Evolutionary conservation across 2,888 invertebrate genomes (phyloP).

Genomic region (Caenorhabditis sp.): DNA sequence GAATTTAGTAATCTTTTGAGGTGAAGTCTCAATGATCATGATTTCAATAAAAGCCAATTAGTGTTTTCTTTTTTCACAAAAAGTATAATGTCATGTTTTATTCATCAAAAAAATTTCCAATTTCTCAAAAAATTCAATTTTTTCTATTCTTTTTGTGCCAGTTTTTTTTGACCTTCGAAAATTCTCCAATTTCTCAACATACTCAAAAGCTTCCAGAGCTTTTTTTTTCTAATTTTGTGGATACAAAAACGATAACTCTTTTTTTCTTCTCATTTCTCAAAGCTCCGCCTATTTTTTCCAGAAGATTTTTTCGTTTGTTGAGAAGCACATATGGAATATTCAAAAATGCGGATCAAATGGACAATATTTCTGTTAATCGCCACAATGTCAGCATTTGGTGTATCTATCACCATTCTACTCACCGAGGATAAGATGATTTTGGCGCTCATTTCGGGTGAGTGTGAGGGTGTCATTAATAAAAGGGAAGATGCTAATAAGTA

Average conservation of each 20-base stretch:
- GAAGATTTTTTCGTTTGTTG: background rate
- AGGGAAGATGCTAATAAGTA: background rate
- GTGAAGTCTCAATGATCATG: no score
- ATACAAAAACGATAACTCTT: background rate
- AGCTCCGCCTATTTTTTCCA: slow-evolving; percentile 6
- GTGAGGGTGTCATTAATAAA: background rate
- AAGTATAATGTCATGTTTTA: no score
- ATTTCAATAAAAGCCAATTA: no score
- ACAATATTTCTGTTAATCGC: background rate
- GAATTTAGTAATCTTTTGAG: no score
- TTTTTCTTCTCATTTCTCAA: background rate
- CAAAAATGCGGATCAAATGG: slow-evolving; percentile 2
- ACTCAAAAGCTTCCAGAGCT: background rate
- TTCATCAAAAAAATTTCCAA: no score
- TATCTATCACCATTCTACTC: background rate
- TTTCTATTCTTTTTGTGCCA: no score
- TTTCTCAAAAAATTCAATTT: no score
- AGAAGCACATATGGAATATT: background rate
- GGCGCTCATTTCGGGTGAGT: slow-evolving; percentile 1
- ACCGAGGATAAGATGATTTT: slow-evolving; percentile 2
- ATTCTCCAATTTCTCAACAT: no score
- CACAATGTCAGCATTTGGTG: background rate
- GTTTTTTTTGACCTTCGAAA: no score
- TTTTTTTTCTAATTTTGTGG: background rate
- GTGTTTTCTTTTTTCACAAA: no score